A percentile compares a stretch with the other conserved stretches of the same genome.
Conservation (phyloP, 2,888 invertebrate genomes). For the Mermis nigrescens region DNA sequence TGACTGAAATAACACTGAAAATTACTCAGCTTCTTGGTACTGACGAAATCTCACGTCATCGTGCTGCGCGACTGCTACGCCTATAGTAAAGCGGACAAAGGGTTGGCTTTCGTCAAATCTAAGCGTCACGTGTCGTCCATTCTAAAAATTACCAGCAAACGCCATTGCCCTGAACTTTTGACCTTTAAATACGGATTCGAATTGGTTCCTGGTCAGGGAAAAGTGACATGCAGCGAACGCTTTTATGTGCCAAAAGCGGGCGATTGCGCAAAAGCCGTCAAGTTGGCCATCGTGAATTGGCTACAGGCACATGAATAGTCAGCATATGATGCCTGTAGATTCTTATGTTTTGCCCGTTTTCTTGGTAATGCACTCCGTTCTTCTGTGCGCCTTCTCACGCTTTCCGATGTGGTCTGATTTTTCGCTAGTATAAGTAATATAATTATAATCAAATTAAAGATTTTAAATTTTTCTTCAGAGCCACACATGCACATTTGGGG, state of each 20-base stretch:
- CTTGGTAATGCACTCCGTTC: too few relatives aligned
- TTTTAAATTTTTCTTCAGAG: too few relatives aligned
- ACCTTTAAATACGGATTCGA: constrained; percentile 72
- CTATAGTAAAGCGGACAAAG: constrained; percentile 39
- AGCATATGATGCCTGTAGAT: too few relatives aligned
- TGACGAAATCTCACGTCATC: constrained; percentile 64
- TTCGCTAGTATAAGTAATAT: too few relatives aligned
- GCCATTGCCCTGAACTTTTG: constrained; percentile 78
- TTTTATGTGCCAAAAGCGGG: constrained; percentile 27
- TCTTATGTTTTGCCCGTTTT: too few relatives aligned
- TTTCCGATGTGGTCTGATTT: too few relatives aligned
- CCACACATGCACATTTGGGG: too few relatives aligned
- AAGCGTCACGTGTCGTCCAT: constrained; percentile 70
- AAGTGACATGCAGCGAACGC: constrained; percentile 31
- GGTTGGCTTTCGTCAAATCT: constrained; percentile 63
- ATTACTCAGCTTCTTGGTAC: constrained; percentile 60
- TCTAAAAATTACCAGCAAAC: constrained; percentile 89
- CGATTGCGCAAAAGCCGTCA: constrained; percentile 29
- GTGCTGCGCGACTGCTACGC: constrained; percentile 48
- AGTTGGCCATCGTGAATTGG: constrained; percentile 21
- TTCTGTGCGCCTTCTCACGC: too few relatives aligned
- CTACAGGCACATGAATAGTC: not conserved
- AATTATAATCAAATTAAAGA: too few relatives aligned
- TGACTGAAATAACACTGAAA: too few relatives aligned
- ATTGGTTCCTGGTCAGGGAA: constrained; percentile 8